phyloP scores from a whole-genome alignment of 2,113 vertebrate genomes.

The Anser cygnoides region DNA sequence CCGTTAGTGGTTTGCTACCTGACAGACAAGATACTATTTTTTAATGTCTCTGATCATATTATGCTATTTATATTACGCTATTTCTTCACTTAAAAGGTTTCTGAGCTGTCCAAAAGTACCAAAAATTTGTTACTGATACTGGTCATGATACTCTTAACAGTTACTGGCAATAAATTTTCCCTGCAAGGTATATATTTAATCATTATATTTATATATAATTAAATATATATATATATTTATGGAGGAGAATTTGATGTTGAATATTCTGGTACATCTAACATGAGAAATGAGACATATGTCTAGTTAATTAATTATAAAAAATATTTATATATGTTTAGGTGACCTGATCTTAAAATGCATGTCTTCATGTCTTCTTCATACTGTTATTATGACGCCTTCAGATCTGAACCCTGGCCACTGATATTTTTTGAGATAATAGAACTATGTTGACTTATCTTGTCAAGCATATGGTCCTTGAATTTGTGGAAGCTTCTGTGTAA shows the following conservation, averaged over 20 bases:
- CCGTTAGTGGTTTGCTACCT: background rate
- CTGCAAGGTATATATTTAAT: background rate
- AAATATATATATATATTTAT: too few species aligned
- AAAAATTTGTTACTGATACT: background rate
- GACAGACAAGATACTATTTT: background rate
- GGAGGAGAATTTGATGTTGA: background rate
- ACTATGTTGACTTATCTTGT: background rate
- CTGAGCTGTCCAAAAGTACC: background rate
- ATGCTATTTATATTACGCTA: background rate
- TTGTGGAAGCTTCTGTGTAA: background rate
- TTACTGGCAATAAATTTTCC: background rate
- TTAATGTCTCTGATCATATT: background rate
- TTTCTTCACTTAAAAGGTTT: background rate
- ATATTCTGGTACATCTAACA: background rate
- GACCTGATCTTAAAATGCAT: background rate
- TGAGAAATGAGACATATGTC: background rate
- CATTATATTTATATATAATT: too few species aligned
- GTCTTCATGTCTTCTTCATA: background rate
- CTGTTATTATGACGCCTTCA: background rate
- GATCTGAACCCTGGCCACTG: background rate
- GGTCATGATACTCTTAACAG: background rate
- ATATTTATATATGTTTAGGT: background rate
- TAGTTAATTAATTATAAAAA: background rate
- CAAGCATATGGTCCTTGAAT: background rate
- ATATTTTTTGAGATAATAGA: conserved; percentile 22